Base-by-base conservation (phyloP, 2,888 invertebrate species). In the Caenorhabditis sinica region DNA sequence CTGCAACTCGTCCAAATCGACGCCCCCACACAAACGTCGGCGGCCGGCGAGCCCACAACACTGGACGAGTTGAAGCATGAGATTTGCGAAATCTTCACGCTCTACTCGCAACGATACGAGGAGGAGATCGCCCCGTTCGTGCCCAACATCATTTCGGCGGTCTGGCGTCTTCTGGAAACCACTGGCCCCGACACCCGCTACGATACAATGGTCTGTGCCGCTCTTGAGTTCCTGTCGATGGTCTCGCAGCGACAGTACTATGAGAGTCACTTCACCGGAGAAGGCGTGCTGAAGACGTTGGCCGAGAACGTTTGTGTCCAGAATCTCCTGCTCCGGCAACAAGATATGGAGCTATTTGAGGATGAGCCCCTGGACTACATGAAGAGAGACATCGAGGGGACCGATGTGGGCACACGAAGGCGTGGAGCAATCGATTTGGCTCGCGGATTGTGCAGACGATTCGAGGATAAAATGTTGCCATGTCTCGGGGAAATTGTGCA, bases 301-400 rank as follows among this genome's bases (percentile, higher is more conserved):
- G 86, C 85, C 13, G 97, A 98, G 93, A 97, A 97, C 93, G 97
- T 99, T n/a, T 96, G 99, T 90, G 97, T 99, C 91, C 98, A 98
- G 0, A 99, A 98, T 93, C 96, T 99, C 95, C 96, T 97, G 93
- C 97, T 99, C 89, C 95, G 98, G 94, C 95, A 95, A 72, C 96
- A 97, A 0, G 99, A 99, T 93, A 96, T 97, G 93, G 99, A 99
- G 93, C 93, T 97, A 60, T 99, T 99, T 93, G 97, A 97, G 93
- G 98, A 98, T 93, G 98, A 98, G 93, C 96, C 99, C 0, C 97
- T 99, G 92, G 99, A 99, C 94, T 98, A 97, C 93, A 97, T 97
- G 85, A 94, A 97, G 4, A 94, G 97, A 40, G 99, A 99, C 93
- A 97, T 99, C 86, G 99, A 99, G 94, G 89, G 89, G 71, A 87